These are phyloP conservation scores for Apamea crenata DNA, from an alignment of 2,888 invertebrate species.

Conservation along the genomic window DNA sequence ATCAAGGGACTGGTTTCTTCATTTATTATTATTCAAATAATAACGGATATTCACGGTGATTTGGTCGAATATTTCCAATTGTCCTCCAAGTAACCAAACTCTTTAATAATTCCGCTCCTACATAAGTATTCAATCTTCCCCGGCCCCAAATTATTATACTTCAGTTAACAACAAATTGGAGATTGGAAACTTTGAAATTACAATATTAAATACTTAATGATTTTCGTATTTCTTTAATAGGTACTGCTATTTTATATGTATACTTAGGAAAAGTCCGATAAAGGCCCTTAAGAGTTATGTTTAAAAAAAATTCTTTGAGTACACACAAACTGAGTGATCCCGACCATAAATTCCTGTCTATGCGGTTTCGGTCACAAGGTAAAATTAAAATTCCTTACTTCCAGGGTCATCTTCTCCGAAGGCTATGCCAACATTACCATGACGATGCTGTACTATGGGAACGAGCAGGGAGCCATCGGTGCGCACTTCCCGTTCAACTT, in stretches of 20 bases:
- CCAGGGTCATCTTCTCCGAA: conserved; percentile 91
- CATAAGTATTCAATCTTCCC: conserved; percentile 51
- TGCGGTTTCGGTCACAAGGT: background rate
- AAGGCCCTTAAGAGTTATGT: background rate
- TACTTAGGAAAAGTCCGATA: conserved; percentile 23
- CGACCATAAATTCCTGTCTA: background rate
- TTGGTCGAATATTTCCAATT: conserved; percentile 34
- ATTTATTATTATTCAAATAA: background rate
- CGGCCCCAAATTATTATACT: conserved; percentile 53
- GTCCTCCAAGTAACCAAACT: conserved; percentile 52
- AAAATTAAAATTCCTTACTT: conserved; percentile 1
- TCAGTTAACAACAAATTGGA: conserved; percentile 46
- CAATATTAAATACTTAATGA: conserved; percentile 43
- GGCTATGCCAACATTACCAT: conserved; percentile 89
- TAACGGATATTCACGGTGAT: conserved; percentile 26
- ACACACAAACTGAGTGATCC: no score
- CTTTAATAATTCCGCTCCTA: conserved; percentile 48
- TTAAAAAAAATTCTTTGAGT: conserved; percentile 5
- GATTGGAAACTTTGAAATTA: conserved; percentile 55
- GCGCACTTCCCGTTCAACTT: conserved; percentile 93
- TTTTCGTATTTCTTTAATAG: conserved; percentile 43
- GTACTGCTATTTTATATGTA: conserved; percentile 25
- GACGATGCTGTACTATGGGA: conserved; percentile 92
- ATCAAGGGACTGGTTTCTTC: background rate
- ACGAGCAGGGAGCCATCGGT: conserved; percentile 81